phyloP scores from a whole-genome alignment of 2,888 invertebrate genomes.

The Odontocolon sp. region DNA sequence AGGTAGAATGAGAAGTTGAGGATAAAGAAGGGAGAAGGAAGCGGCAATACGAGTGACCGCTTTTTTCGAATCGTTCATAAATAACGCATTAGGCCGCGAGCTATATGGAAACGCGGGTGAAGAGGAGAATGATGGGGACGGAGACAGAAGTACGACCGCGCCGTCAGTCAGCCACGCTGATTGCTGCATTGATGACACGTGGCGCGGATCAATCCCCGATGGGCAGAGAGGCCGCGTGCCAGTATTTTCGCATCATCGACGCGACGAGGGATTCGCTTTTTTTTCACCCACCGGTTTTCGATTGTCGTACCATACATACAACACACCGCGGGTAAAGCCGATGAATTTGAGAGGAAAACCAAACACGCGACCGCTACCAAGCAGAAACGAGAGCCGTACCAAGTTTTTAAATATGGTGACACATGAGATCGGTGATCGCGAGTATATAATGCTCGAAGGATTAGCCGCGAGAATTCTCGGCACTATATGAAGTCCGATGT shows the following conservation, averaged over 20 bases:
- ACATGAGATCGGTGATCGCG: slow-evolving; percentile 32
- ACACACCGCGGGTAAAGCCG: slow-evolving; percentile 56
- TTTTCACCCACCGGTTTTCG: slow-evolving; percentile 28
- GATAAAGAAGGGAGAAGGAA: slow-evolving; percentile 13
- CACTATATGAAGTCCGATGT: not conserved
- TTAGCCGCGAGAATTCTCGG: slow-evolving; percentile 28
- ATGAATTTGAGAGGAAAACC: slow-evolving; percentile 64
- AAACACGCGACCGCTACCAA: slow-evolving; percentile 57
- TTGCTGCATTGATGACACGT: slow-evolving; percentile 80
- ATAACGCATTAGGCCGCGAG: slow-evolving; percentile 76
- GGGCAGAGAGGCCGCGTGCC: slow-evolving; percentile 75
- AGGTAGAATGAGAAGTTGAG: not conserved
- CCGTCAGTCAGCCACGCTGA: slow-evolving; percentile 78
- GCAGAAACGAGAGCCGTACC: slow-evolving; percentile 12
- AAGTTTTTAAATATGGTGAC: slow-evolving; percentile 48
- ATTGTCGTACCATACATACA: slow-evolving; percentile 43
- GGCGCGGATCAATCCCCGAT: slow-evolving; percentile 78
- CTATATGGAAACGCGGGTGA: slow-evolving; percentile 54
- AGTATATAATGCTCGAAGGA: slow-evolving; percentile 37
- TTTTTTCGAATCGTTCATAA: slow-evolving; percentile 78
- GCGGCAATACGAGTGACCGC: slow-evolving; percentile 71
- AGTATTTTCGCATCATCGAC: slow-evolving; percentile 80
- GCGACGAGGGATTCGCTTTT: slow-evolving; percentile 57
- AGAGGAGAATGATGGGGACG: slow-evolving; percentile 34
- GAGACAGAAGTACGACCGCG: slow-evolving; percentile 58